Evolutionary conservation across 2,113 vertebrate genomes (phyloP).

Genomic region (Phasianus colchicus): DNA sequence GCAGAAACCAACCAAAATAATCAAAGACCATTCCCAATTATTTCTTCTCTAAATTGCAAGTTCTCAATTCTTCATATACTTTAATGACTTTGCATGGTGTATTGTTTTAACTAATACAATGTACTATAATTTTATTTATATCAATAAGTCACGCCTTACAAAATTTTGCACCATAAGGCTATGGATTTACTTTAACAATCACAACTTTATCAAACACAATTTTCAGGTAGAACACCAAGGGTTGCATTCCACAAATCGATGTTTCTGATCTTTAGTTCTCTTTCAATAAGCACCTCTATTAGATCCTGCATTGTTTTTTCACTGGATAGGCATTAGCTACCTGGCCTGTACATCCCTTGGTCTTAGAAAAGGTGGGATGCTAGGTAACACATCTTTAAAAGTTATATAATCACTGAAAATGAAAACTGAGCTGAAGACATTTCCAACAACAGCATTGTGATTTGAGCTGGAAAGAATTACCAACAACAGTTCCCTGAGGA

Average conservation of each 20-base stretch:
- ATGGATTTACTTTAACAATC: neutral
- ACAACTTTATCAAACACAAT: neutral
- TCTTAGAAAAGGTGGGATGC: neutral
- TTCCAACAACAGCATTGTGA: neutral
- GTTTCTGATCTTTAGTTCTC: neutral
- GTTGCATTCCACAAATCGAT: neutral
- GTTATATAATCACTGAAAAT: neutral
- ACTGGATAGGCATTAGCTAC: neutral
- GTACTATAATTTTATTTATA: neutral
- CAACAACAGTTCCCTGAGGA: neutral
- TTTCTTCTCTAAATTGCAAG: neutral
- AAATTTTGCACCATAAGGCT: accelerated
- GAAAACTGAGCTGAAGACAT: neutral
- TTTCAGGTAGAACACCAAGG: neutral
- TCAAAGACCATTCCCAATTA: neutral
- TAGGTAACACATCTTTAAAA: neutral
- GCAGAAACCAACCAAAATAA: neutral
- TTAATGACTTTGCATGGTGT: neutral
- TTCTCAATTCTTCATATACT: neutral
- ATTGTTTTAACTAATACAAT: neutral
- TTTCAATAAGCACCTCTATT: neutral
- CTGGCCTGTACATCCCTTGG: neutral
- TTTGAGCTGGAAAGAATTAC: neutral
- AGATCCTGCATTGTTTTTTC: neutral
- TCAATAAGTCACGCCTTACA: neutral